A percentile compares a stretch with the other conserved stretches of the same genome.
Conservation (phyloP, 2,113 vertebrate species). For the Xenopus borealis region DNA sequence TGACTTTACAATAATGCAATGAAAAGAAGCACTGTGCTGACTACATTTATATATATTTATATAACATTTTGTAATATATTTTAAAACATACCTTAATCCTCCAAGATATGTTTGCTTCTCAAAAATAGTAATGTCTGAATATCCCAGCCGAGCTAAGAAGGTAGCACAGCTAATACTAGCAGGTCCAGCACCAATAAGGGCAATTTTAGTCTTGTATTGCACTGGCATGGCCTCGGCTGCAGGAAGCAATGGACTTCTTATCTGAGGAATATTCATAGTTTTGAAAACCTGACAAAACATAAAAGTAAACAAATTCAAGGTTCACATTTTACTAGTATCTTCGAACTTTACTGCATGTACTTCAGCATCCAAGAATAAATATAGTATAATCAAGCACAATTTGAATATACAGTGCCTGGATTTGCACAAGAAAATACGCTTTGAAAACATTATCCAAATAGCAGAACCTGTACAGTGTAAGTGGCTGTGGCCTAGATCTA, state of each 20-base stretch:
- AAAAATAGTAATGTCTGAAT: conserved; percentile 77
- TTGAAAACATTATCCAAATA: too few species aligned
- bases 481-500: too few species aligned
- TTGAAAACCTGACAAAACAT: conserved; percentile 68
- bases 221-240: conserved; percentile 63
- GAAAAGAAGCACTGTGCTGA: too few species aligned
- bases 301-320: background rate
- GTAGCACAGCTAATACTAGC: conserved; percentile 81
- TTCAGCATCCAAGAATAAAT: too few species aligned
- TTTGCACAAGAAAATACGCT: too few species aligned
- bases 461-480: too few species aligned
- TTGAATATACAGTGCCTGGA: too few species aligned
- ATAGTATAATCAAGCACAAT: too few species aligned
- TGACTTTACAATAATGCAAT: too few species aligned
- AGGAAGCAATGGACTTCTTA: conserved; percentile 68
- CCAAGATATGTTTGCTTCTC: conserved; percentile 75
- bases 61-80: too few species aligned
- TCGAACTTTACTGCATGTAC: background rate
- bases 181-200: conserved; percentile 79
- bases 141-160: conserved; percentile 77
- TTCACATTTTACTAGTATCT: background rate
- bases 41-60: too few species aligned
- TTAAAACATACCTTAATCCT: conserved; percentile 73
- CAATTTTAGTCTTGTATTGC: conserved; percentile 72
- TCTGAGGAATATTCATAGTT: conserved; percentile 79